Evolutionary conservation across 2,113 vertebrate species (phyloP), one percentile per base, ranked within the genome.

Genomic region (Ceyx melanurus): DNA sequence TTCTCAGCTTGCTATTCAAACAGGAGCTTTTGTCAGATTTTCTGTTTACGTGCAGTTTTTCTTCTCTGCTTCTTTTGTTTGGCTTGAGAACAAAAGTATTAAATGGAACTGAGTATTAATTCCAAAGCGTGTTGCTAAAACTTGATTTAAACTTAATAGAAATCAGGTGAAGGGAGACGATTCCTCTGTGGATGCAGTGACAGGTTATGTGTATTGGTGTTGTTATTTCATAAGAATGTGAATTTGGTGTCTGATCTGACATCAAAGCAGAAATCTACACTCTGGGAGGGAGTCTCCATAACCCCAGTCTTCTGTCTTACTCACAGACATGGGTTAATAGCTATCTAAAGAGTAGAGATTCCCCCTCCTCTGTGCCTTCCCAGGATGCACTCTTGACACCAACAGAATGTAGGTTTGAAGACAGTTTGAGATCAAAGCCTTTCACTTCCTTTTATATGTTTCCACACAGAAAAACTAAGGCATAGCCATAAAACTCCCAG

Each of bases 351-450:
- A 66, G 19, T 22, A 73, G 19, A 65, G 86, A 54, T 70, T 11
- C 7, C 1, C 15, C 22, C 42, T 8, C 12, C 48, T 13, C 43
- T 2, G 2, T 1, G 6, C 37, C 22, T 62, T 67, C 31, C 16
- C 23, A 4, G 10, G 17, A 15, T 42, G 23, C 60, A 23, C 13
- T 58, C 66, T 21, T 61, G 66, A 46, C 14, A 13, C 40, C 43
- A 46, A 48, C 15, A 11, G n/a, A 48, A 43, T 10, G 29, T 43
- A 66, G 33, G 6, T 53, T 67, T 79, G 82, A 15, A 53, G 75
- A 15, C 19, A 17, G 28, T 45, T 80, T 50, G 54, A 56, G 51
- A 29, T 68, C n/a, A 77, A 88, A 84, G 43, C 35, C 35, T 18
- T 40, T 67, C 10, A 12, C 15, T 56, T 67, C 13, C 33, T 7